These are phyloP conservation scores for Syngnathus typhle DNA, from an alignment of 2,113 vertebrate species.

Conservation along the genomic window DNA sequence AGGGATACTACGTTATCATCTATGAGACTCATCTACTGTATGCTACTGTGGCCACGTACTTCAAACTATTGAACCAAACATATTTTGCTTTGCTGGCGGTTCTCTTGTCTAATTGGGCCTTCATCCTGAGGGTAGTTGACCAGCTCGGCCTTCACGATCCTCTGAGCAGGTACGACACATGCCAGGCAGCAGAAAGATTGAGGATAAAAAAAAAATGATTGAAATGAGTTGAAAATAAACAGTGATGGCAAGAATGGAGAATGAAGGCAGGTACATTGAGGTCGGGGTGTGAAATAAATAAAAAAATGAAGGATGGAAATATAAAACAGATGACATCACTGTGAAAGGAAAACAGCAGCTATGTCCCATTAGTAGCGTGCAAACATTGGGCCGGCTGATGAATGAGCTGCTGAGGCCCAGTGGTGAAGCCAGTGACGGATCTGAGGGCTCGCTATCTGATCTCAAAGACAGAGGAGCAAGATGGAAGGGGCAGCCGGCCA, in stretches of 20 bases:
- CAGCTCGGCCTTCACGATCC: slow-evolving; percentile 90
- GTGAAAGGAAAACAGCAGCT: not conserved
- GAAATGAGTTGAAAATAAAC: slow-evolving; percentile 14
- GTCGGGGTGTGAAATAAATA: not conserved
- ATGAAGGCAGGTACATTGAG: not conserved
- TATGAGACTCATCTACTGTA: slow-evolving; percentile 1
- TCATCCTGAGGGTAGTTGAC: slow-evolving; percentile 90
- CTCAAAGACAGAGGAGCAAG: slow-evolving; percentile 66
- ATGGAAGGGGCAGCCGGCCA: slow-evolving; percentile 69
- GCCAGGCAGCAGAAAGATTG: slow-evolving; percentile 18
- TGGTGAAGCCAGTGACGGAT: slow-evolving; percentile 63
- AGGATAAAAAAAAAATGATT: slow-evolving; percentile 27
- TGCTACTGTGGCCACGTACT: slow-evolving; percentile 52
- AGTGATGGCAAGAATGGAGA: slow-evolving; percentile 7
- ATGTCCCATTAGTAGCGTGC: not conserved
- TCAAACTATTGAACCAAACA: slow-evolving; percentile 85
- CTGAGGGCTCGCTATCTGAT: slow-evolving; percentile 68
- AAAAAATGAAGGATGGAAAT: not conserved
- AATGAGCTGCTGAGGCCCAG: slow-evolving; percentile 62
- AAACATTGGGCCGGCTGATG: slow-evolving; percentile 49
- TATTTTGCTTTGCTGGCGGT: slow-evolving; percentile 83
- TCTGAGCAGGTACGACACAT: slow-evolving; percentile 69
- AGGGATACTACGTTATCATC: not conserved
- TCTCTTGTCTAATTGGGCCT: slow-evolving; percentile 70
- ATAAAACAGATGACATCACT: slow-evolving; percentile 7